These are phyloP conservation scores for Phyllopteryx taeniolatus DNA, from an alignment of 2,113 vertebrate genomes.

Conservation along the genomic window DNA sequence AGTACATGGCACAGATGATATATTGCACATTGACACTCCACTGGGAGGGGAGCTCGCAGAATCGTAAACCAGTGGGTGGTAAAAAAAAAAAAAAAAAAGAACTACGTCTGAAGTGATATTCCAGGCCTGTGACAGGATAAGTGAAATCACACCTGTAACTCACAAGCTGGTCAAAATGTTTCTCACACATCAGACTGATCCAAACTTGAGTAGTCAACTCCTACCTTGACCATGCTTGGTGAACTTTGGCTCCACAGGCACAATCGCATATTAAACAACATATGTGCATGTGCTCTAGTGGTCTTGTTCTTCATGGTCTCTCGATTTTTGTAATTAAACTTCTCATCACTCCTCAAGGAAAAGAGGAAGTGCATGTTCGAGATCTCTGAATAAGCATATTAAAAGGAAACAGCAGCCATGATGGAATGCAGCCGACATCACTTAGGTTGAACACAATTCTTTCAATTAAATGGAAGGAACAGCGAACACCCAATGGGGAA, in stretches of 20 bases:
- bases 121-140: slow-evolving; percentile 51
- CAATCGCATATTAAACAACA: slow-evolving; percentile 4
- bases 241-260: slow-evolving; percentile 1
- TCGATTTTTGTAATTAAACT: slow-evolving; percentile 54
- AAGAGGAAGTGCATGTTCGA: slow-evolving; percentile 14
- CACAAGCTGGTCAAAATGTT: slow-evolving; percentile 15
- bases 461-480: neutral
- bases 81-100: slow-evolving; percentile 7
- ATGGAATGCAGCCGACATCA: slow-evolving; percentile 1
- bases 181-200: slow-evolving; percentile 7
- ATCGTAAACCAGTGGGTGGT: slow-evolving; percentile 43
- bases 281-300: slow-evolving; percentile 34
- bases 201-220: slow-evolving; percentile 38
- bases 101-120: slow-evolving; percentile 54
- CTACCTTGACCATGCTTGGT: slow-evolving; percentile 24
- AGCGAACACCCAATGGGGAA: neutral
- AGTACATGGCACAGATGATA: slow-evolving; percentile 6
- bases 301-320: slow-evolving; percentile 38
- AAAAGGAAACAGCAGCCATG: slow-evolving; percentile 15
- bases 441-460: neutral
- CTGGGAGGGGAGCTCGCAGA: slow-evolving; percentile 20
- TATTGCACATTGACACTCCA: slow-evolving; percentile 17
- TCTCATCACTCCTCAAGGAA: slow-evolving; percentile 29
- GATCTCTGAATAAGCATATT: slow-evolving; percentile 26
- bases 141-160: slow-evolving; percentile 62